Percentiles rank a stretch among this genome's conserved stretches.
These are phyloP conservation scores for Microplitis mediator DNA, from an alignment of 1,140 invertebrate species.

Conservation along the genomic window DNA sequence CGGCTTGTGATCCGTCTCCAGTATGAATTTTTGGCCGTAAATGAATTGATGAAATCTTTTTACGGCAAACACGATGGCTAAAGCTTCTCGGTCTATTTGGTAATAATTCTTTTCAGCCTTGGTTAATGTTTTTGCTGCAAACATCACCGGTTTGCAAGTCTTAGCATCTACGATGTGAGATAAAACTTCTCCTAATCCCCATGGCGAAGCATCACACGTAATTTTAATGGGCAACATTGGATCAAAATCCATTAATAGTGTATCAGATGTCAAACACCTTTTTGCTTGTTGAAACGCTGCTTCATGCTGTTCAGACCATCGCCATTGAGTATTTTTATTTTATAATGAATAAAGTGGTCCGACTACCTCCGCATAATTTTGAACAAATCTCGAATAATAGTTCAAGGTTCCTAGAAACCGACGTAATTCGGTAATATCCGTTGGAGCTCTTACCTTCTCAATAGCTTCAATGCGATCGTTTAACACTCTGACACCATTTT, in stretches of 20 bases:
- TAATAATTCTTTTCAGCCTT: slow-evolving; percentile 4
- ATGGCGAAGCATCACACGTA: slow-evolving; percentile 31
- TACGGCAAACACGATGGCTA: slow-evolving; percentile 1
- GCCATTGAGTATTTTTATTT: too few species aligned
- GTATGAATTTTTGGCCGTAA: background rate
- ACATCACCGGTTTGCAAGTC: background rate
- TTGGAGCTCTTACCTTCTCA: too few species aligned
- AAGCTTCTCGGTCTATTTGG: slow-evolving; percentile 6
- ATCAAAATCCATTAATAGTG: slow-evolving; percentile 37
- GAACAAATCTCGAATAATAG: too few species aligned
- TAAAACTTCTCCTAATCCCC: slow-evolving; percentile 30
- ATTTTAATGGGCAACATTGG: slow-evolving; percentile 29
- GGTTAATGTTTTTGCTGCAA: background rate
- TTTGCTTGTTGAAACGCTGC: too few species aligned
- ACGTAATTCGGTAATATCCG: too few species aligned
- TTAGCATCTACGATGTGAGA: background rate
- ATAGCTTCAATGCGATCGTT: too few species aligned
- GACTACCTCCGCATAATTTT: too few species aligned
- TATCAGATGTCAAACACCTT: background rate
- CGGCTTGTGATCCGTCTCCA: slow-evolving; percentile 13
- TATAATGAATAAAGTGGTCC: too few species aligned
- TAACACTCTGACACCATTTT: too few species aligned
- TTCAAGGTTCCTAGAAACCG: too few species aligned
- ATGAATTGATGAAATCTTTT: slow-evolving; percentile 2
- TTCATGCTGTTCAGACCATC: too few species aligned